Base-by-base conservation (phyloP, 1,140 invertebrate species). In the Megathymus violae region DNA sequence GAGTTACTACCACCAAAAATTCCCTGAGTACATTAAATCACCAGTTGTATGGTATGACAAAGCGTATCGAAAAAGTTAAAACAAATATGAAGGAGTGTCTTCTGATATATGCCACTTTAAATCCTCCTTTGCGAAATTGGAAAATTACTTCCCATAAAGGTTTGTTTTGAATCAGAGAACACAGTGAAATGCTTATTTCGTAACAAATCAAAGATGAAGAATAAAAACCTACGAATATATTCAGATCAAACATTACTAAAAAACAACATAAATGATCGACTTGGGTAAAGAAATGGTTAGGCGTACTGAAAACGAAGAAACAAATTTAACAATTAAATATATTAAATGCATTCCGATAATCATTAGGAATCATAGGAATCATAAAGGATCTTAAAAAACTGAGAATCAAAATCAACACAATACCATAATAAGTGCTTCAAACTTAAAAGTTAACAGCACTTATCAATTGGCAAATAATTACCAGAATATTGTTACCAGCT, bases 201-300 rank as follows among this genome's bases (percentile, higher is more conserved):
- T 16, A 64, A 71, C 16, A 71, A 60, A 38, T 41, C 25, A 34
- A 51, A 50, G n/a, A 31, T 66, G 41, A 58, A 43, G 16, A 13
- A 51, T 22, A 15, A 47, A 4, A 59, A 51, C 11, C 13, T 63
- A 27, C 61, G 58, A 7, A 64, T 71, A 40, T 71, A 61, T 44
- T 59, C 50, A 5, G 69, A 71, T 46, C 46, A 64, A 62, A 71
- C 59, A 10, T 16, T 58, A 2, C 70, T n/a, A n/a, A 73, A 59
- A 64, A 64, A 62, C 54, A 58, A n/a, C n/a, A 46, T 52, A 51
- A 34, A 52, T 66, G 15, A 64, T 59, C 16, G 51, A 63, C 4
- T 13, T 69, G 25, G 48, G 58, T 51, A 44, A 60, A 11, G 56
- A 73, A 47, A 40, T 73, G 11, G 0, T 22, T 6, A 25, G 16